Conservation (phyloP, 2,888 invertebrate species). For the Folsomia candida region DNA sequence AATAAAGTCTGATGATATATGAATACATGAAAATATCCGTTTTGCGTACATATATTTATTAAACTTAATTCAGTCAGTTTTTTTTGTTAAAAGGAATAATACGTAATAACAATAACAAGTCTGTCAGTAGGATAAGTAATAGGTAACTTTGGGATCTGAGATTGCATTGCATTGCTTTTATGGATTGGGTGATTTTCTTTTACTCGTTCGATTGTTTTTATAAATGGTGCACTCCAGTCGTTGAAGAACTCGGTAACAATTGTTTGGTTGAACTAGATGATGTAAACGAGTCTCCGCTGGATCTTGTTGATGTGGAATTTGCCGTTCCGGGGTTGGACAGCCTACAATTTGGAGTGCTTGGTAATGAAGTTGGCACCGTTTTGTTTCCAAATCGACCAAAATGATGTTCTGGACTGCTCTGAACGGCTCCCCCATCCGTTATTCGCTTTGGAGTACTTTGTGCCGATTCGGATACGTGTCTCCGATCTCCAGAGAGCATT, state of each 20-base stretch:
- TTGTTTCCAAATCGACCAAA: conserved; percentile 26
- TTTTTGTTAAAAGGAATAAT: no score
- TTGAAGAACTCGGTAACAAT: conserved; percentile 58
- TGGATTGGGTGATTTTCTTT: no score
- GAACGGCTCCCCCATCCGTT: conserved; percentile 2
- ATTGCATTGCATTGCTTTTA: no score
- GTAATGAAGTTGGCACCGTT: conserved; percentile 41
- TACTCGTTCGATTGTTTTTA: no score
- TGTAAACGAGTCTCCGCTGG: conserved; percentile 78
- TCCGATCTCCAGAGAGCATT: conserved; percentile 31
- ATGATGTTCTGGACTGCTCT: conserved; percentile 32
- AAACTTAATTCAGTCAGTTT: neutral
- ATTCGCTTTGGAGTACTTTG: conserved; percentile 47
- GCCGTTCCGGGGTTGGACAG: conserved; percentile 43
- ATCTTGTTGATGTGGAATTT: conserved; percentile 57
- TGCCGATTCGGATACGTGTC: conserved; percentile 40
- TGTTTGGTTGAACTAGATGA: conserved; percentile 77
- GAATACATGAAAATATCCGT: no score
- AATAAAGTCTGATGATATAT: neutral
- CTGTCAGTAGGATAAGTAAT: neutral
- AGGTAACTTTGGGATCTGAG: neutral
- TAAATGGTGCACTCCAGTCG: conserved; percentile 3
- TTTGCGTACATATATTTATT: neutral
- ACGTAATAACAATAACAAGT: neutral
- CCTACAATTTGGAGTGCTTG: conserved; percentile 44